These are phyloP conservation scores for Euclidia mi DNA, from an alignment of 2,888 invertebrate genomes.

Conservation along the genomic window DNA sequence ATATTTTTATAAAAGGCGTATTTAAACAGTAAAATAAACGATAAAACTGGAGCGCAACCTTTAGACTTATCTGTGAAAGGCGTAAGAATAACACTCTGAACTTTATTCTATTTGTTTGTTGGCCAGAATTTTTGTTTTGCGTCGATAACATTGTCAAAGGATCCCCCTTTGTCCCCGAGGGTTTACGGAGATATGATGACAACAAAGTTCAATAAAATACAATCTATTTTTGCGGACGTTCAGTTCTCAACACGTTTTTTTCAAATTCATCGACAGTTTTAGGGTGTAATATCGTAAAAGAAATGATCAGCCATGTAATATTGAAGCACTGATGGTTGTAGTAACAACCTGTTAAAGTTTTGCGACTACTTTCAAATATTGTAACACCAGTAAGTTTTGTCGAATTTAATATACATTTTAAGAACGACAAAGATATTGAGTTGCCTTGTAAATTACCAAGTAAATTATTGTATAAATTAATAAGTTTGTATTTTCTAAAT, in stretches of 20 bases:
- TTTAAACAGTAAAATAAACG: slow-evolving; percentile 26
- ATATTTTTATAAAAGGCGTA: slow-evolving; percentile 4
- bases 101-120: slow-evolving; percentile 68
- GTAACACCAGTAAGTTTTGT: not conserved
- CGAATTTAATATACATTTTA: no score
- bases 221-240: slow-evolving; percentile 67
- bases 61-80: slow-evolving; percentile 48
- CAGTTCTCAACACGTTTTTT: slow-evolving; percentile 47
- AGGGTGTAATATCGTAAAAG: slow-evolving; percentile 39
- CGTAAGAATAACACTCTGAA: slow-evolving; percentile 48
- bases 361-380: slow-evolving; percentile 5
- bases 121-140: slow-evolving; percentile 68
- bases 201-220: slow-evolving; percentile 75
- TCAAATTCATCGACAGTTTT: slow-evolving; percentile 50
- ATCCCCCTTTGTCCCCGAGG: slow-evolving; percentile 66
- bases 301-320: slow-evolving; percentile 17
- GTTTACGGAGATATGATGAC: slow-evolving; percentile 71
- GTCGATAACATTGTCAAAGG: slow-evolving; percentile 75
- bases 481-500: no score
- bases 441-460: no score
- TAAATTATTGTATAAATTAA: no score
- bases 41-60: slow-evolving; percentile 34
- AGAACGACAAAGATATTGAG: no score
- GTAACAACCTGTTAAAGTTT: slow-evolving; percentile 27
- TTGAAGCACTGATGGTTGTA: not conserved